phyloP scores from a whole-genome alignment of 2,888 invertebrate species.

The Plagodis dolabraria region DNA sequence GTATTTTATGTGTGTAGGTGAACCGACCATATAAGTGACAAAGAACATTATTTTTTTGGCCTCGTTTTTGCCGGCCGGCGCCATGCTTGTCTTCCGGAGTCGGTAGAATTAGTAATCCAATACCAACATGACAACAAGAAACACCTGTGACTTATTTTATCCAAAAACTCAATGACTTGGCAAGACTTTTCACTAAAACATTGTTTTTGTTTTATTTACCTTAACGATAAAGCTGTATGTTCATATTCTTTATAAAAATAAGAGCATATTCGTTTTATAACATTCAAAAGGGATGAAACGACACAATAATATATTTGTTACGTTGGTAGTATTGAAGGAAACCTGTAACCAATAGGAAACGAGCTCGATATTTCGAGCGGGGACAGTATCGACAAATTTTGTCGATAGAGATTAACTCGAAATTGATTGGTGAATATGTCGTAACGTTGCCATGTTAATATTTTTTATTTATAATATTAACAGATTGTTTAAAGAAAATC shows the following conservation, averaged over 20 bases:
- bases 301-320: constrained; percentile 34
- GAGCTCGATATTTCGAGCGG: constrained; percentile 37
- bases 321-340: constrained; percentile 58
- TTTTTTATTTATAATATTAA: too few relatives aligned
- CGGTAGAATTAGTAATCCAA: not conserved
- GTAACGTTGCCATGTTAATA: too few relatives aligned
- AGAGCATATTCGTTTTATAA: not conserved
- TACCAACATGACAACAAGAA: constrained; percentile 53
- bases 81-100: constrained; percentile 4
- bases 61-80: constrained; percentile 24
- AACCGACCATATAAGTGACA: too few relatives aligned
- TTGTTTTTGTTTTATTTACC: not conserved
- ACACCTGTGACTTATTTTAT: constrained; percentile 51
- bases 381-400: constrained; percentile 44
- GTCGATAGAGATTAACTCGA: constrained; percentile 36
- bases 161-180: not conserved
- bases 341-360: constrained; percentile 61
- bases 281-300: constrained; percentile 34
- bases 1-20: too few relatives aligned
- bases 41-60: constrained; percentile 5
- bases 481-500: too few relatives aligned
- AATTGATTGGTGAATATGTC: too few relatives aligned
- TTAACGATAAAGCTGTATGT: constrained; percentile 8
- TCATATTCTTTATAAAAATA: not conserved
- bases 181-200: not conserved